Evolutionary conservation across 2,797 vertebrate species (phyloP), one percentile per base, ranked within the genome.

Genomic region (Scolopax bukidnonensis): DNA sequence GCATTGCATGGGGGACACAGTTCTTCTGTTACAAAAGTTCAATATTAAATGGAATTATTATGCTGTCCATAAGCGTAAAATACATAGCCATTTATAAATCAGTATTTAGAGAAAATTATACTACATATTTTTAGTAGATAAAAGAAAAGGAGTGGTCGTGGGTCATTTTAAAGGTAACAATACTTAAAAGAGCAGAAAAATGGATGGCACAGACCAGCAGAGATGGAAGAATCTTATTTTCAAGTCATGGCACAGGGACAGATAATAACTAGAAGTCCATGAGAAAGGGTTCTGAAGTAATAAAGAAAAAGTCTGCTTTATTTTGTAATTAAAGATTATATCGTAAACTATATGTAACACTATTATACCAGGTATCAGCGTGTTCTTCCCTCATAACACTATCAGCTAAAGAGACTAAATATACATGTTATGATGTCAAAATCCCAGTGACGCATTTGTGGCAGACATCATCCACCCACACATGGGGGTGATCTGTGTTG

Each of bases 241-340:
- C 16, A 60, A 63, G 4, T 74, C 32, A 36, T 33, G 45, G 28
- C 8, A n/a, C 8, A 60, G 59, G 16, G 11, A 38, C 6, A 51
- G 4, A 0, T 0, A 51, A 33, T 28, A 80, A 9, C 18, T 40
- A 63, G 27, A 90, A 71, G 9, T 73, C 8, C 5, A 27, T 41
- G 48, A 70, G 8, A 80, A 70, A 68, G 3, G 3, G 7, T 28
- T 9, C 19, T 71, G 50, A 87, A 21, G 2, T 24, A 30, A 88
- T 68, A 78, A 47, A 3, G 3, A 32, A 9, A 7, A 32, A 41
- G 59, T 1, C 3, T 23, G 2, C 16, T 73, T 65, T 1, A 47
- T 27, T 76, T 53, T 40, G 1, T 16, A 32, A 36, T n/a, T 61
- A 47, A 33, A 48, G 6, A 19, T 19, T 16, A 13, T 63, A 3